Base-by-base conservation (phyloP, 2,888 invertebrate genomes). In the Ashinkailepas kermadecensis region DNA sequence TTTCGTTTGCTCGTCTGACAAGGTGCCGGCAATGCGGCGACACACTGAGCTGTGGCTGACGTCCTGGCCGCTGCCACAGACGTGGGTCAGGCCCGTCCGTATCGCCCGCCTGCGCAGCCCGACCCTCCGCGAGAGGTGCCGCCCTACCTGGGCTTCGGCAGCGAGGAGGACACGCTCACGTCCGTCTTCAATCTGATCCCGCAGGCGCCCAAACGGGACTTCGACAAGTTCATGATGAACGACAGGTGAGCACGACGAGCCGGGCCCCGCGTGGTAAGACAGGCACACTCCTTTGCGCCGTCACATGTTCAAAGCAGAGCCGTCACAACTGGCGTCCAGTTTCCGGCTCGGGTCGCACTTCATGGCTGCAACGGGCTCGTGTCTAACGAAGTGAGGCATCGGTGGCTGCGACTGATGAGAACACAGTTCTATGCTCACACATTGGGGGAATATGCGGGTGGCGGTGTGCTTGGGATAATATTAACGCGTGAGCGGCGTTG, bases 121-220 rank as follows among this genome's bases (percentile, higher is more conserved):
- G 88, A 89, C 54, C 87, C 90, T 2, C 87, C 90, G 84, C 84
- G 84, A 10, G 84, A 84, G 86, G 86, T 93, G 78, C 96, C 96
- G 0, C 96, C 96, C 0, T 96, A 94, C 91, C 96, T 96, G 86
- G 96, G 96, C 7, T 95, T 92, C 88, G 97, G 97, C 0, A 91
- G 92, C 0, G 93, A 94, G 86, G 95, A 95, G 83, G 96, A 97
- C 87, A 96, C 96, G 0, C 93, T 95, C 13, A 93, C 93, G 84
- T 96, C 95, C 86, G 96, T 96, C 86, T 90, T 92, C 80, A 92
- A 92, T 0, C 91, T 96, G 0, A 91, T 93, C 85, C 94, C 94
- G 0, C 93, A 93, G 86, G 89, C 94, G 2, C 94, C 94, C 0
- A 91, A 92, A 85, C 89, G 90, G 13, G 93, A 95, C 87, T 93